Conservation (phyloP, 2,797 vertebrate genomes). For the Tarsius wallacei region DNA sequence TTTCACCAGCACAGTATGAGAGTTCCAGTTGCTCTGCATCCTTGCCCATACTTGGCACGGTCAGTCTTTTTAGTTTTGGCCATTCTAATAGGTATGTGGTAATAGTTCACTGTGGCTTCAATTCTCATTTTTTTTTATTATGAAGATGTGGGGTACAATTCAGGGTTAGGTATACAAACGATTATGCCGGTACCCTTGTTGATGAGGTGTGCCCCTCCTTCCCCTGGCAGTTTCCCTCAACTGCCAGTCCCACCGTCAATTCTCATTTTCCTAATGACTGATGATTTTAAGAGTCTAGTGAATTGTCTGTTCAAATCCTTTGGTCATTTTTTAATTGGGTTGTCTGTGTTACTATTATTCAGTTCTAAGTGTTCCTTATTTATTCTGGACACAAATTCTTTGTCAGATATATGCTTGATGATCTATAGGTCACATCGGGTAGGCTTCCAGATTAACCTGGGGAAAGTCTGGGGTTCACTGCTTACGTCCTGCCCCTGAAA, state of each 20-base stretch:
- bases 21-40: fast-evolving
- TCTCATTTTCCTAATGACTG: neutral
- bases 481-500: neutral
- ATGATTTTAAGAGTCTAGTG: neutral
- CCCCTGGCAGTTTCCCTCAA: too few relatives aligned
- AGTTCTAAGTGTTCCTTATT: neutral
- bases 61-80: neutral
- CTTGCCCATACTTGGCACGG: fast-evolving
- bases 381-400: neutral
- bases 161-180: too few relatives aligned
- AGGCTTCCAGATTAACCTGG: neutral
- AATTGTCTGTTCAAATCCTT: neutral
- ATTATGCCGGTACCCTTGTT: too few relatives aligned
- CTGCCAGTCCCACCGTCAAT: neutral
- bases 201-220: too few relatives aligned
- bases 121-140: neutral
- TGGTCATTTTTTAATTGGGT: neutral
- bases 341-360: neutral
- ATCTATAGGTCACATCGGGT: neutral
- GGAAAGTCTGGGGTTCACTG: neutral
- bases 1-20: fast-evolving
- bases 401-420: neutral
- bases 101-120: neutral
- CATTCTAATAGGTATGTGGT: neutral
- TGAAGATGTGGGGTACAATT: too few relatives aligned